Conservation (phyloP, 2,797 vertebrate genomes). For the Anguilla marmorata region DNA sequence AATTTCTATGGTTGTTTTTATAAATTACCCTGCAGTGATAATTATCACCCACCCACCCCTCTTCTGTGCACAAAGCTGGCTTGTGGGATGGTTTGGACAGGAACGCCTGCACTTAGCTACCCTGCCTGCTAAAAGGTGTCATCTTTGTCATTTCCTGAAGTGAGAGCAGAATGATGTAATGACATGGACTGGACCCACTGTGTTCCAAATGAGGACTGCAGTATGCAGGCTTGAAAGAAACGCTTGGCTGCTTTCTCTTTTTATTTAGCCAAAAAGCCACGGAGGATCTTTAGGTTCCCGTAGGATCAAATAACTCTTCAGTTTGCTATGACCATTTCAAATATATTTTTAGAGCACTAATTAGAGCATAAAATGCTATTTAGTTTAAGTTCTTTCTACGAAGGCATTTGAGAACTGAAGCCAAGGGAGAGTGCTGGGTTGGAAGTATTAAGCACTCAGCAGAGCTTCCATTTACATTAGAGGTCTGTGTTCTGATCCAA, state of each 20-base stretch:
- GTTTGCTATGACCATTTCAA: background rate
- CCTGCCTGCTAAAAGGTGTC: slow-evolving; percentile 3
- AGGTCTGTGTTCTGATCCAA: background rate
- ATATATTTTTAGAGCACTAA: background rate
- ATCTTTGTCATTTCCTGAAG: background rate
- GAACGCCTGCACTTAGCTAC: slow-evolving; percentile 10
- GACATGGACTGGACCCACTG: background rate
- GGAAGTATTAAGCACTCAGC: background rate
- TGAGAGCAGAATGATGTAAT: background rate
- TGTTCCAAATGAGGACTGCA: background rate
- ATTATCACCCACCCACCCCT: slow-evolving; percentile 22
- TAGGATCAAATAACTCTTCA: background rate
- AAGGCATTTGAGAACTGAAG: background rate
- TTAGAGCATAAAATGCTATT: background rate
- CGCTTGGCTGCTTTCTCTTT: background rate
- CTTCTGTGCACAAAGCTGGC: slow-evolving; percentile 12
- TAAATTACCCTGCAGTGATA: slow-evolving; percentile 24
- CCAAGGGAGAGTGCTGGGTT: background rate
- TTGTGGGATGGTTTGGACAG: slow-evolving; percentile 15
- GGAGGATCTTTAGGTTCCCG: background rate
- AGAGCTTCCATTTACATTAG: background rate
- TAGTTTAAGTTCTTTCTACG: background rate
- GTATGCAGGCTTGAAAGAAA: background rate
- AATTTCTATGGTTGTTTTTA: background rate
- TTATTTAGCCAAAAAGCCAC: background rate